Percentiles rank a stretch among this genome's conserved stretches.
Conservation (phyloP, 1,140 invertebrate genomes). For the Gonatopus flavifemur region DNA sequence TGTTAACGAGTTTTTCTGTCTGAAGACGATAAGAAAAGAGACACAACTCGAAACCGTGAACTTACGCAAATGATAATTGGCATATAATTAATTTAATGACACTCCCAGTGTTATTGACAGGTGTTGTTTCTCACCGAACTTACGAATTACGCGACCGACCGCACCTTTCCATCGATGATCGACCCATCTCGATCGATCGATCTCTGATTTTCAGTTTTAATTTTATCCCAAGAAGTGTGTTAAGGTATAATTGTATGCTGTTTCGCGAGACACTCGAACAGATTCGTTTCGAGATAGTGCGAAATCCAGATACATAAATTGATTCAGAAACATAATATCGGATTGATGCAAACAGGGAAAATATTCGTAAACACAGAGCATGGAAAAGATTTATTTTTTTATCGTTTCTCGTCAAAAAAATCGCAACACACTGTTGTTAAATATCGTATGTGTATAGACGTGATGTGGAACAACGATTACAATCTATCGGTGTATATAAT, state of each 20-base stretch:
- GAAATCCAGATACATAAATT: background rate
- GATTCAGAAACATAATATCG: background rate
- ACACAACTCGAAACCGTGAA: too few relatives aligned
- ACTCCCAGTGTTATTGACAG: slow-evolving; percentile 39
- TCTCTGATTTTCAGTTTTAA: slow-evolving; percentile 38
- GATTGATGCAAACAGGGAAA: background rate
- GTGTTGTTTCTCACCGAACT: slow-evolving; percentile 8
- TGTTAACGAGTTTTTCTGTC: slow-evolving; percentile 25
- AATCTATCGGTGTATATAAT: slow-evolving; percentile 51
- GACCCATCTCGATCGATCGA: slow-evolving; percentile 11
- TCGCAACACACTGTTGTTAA: slow-evolving; percentile 51
- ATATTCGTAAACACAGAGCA: slow-evolving; percentile 34
- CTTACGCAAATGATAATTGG: slow-evolving; percentile 43
- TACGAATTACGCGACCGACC: slow-evolving; percentile 25
- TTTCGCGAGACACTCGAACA: background rate
- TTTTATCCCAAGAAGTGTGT: slow-evolving; percentile 35
- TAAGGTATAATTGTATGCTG: slow-evolving; percentile 27
- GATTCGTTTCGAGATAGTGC: background rate
- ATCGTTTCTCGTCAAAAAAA: slow-evolving; percentile 44
- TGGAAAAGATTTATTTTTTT: slow-evolving; percentile 52
- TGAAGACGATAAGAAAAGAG: slow-evolving; percentile 31
- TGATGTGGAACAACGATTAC: slow-evolving; percentile 52
- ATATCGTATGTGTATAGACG: slow-evolving; percentile 49
- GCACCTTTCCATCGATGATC: slow-evolving; percentile 14
- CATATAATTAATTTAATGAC: slow-evolving; percentile 49